Conservation (phyloP, 2,797 vertebrate species). For the Loriculus beryllinus region DNA sequence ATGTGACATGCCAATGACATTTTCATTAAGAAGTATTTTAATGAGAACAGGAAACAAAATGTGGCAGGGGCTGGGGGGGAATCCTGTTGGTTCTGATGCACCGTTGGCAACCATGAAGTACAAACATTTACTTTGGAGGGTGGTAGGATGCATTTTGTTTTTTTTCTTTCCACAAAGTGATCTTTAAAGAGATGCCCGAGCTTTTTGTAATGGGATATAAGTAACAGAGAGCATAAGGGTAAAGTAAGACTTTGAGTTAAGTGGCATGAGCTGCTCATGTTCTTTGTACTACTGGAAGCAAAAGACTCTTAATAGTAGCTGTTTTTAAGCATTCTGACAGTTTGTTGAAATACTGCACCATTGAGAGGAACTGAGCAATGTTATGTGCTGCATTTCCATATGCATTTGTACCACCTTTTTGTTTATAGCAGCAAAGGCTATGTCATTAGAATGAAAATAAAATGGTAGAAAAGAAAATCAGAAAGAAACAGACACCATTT, state of each 20-base stretch:
- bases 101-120: slow-evolving; percentile 41
- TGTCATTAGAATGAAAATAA: background rate
- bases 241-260: background rate
- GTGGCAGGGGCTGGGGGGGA: background rate
- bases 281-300: background rate
- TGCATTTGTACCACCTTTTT: background rate
- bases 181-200: background rate
- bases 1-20: slow-evolving; percentile 62
- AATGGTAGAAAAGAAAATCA: background rate
- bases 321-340: background rate
- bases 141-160: background rate
- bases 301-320: background rate
- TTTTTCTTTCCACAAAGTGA: background rate
- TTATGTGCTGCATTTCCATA: background rate
- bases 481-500: background rate
- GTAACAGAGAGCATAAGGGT: background rate
- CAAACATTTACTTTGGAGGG: slow-evolving; percentile 61
- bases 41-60: slow-evolving; percentile 67
- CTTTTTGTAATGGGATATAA: background rate
- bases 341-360: background rate
- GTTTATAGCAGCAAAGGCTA: background rate
- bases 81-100: background rate
- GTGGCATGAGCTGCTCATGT: background rate
- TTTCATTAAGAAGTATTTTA: slow-evolving; percentile 71
- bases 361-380: background rate